Percentiles rank a stretch among this genome's conserved stretches.
Conservation (phyloP, 2,888 invertebrate genomes). For the Hirtodrosophila trivittata region DNA sequence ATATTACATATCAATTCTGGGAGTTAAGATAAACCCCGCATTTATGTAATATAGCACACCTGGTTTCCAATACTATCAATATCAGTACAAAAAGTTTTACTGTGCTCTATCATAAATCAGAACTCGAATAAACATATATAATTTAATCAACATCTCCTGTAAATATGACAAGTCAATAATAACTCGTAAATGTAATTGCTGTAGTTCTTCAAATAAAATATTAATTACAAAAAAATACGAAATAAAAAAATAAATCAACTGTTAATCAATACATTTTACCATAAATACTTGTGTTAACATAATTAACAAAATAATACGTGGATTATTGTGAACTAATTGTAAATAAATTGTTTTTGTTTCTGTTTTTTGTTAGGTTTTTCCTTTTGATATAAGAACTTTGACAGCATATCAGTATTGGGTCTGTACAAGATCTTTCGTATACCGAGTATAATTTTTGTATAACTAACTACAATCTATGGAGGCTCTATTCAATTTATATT, state of each 20-base stretch:
- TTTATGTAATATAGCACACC: conserved; percentile 74
- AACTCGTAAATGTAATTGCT: conserved; percentile 40
- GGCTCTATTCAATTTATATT: conserved; percentile 43
- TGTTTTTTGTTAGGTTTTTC: conserved; percentile 16
- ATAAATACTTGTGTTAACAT: conserved; percentile 40
- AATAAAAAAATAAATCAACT: conserved; percentile 29
- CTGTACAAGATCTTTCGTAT: conserved; percentile 48
- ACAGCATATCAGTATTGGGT: conserved; percentile 68
- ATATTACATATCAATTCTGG: conserved; percentile 70
- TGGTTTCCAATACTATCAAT: conserved; percentile 76
- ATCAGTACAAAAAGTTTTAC: conserved; percentile 66
- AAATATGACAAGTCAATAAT: conserved; percentile 59
- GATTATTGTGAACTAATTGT: conserved; percentile 35
- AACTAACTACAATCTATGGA: not conserved
- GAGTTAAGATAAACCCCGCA: conserved; percentile 17
- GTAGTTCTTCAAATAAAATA: conserved; percentile 65
- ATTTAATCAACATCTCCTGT: conserved; percentile 27
- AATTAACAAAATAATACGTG: conserved; percentile 24
- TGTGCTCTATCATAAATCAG: conserved; percentile 18
- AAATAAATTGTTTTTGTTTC: conserved; percentile 51
- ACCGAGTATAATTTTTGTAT: conserved; percentile 47
- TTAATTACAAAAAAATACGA: conserved; percentile 2
- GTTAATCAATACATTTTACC: conserved; percentile 41
- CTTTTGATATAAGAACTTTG: conserved; percentile 31
- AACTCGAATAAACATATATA: conserved; percentile 17